These are phyloP conservation scores for Lophura swinhoii DNA, from an alignment of 2,797 vertebrate species.

Conservation along the genomic window DNA sequence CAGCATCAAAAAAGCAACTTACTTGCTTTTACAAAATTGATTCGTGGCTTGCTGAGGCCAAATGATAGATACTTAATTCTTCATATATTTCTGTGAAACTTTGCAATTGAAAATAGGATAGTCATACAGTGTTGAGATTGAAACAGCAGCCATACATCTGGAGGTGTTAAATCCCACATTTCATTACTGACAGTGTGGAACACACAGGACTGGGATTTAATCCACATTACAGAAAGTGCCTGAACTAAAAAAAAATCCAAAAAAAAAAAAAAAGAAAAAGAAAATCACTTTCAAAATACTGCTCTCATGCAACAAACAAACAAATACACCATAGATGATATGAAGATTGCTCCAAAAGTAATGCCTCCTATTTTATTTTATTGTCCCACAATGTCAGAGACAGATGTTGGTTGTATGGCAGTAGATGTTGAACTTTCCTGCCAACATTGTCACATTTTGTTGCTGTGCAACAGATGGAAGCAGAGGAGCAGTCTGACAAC, in stretches of 20 bases:
- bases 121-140: not conserved
- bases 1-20: not conserved
- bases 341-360: not conserved
- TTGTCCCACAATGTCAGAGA: not conserved
- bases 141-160: not conserved
- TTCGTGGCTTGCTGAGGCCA: not conserved
- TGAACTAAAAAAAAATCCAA: too few species aligned
- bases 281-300: not conserved
- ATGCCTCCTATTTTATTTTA: not conserved
- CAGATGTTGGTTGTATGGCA: not conserved
- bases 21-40: not conserved
- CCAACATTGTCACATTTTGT: not conserved
- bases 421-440: not conserved
- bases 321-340: not conserved
- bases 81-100: not conserved
- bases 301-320: not conserved
- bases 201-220: not conserved
- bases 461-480: not conserved
- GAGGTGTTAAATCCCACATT: slow-evolving; percentile 20
- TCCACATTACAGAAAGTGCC: not conserved
- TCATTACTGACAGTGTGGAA: not conserved
- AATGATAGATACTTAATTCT: not conserved
- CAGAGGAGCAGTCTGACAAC: not conserved
- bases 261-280: too few species aligned
- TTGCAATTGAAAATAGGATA: not conserved